Evolutionary conservation across 2,113 vertebrate genomes (phyloP), one percentile per base, ranked within the genome.

Genomic region (Ochotona curzoniae): DNA sequence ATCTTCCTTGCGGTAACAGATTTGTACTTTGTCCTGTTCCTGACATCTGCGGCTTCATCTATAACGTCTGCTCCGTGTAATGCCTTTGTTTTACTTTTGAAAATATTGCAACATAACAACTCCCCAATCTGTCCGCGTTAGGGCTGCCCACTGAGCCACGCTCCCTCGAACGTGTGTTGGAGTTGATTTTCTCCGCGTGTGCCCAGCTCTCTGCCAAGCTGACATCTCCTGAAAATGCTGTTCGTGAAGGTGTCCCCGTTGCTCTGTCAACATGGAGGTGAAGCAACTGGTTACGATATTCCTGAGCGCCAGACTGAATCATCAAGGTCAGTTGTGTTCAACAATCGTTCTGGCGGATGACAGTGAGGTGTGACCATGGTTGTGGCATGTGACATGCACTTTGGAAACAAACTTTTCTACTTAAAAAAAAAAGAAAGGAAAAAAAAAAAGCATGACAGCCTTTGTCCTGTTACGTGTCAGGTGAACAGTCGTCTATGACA

Each of bases 251-350:
- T 95, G 95, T 70, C 93, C 96, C 91, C 93, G 73, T 96, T 94
- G 74, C 89, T 96, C 96, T 93, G 97, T 96, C 61, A 95, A 94
- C 96, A 94, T 79, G 96, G 96, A 98, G 96, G 97, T 98, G 97
- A 98, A 96, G 97, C 97, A 97, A 98, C 97, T 97, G 97, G 96
- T 98, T 98, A 97, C 97, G 97, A 97, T 98, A 99, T 99, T 99
- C 99, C 99, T 99, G 99, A 99, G 99, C 99, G 98, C 99, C 99
- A 99, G 99, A 98, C 98, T 98, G 98, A 98, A 98, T 97, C 98
- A 98, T 99, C 98, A 98, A 98, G 97, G 87, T 98, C 98, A 98
- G 98, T 98, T 98, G 98, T 98, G 97, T 98, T 98, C 97, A 97
- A 98, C 98, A 98, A 97, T 98, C 97, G 89, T 98, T 96, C 98